These are phyloP conservation scores for Dryobota labecula DNA, from an alignment of 2,888 invertebrate genomes.

Conservation along the genomic window DNA sequence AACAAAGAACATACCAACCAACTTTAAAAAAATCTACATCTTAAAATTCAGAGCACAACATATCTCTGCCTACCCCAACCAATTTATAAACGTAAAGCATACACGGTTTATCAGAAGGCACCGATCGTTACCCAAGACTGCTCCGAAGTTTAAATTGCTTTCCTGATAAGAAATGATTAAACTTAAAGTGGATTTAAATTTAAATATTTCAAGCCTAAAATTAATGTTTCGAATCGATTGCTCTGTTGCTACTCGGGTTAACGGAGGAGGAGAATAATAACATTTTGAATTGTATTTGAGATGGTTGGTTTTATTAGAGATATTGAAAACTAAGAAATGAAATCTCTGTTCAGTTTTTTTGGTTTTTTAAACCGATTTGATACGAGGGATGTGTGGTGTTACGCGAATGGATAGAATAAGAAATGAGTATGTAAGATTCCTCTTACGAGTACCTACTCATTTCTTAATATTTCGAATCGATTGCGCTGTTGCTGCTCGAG, in stretches of 20 bases:
- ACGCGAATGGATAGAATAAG: too few species aligned
- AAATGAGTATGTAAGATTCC: too few species aligned
- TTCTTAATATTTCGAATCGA: too few species aligned
- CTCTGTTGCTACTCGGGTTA: slow-evolving; percentile 3
- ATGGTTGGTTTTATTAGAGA: background rate
- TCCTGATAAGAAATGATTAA: slow-evolving; percentile 59
- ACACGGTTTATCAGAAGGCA: slow-evolving; percentile 47
- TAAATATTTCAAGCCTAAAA: slow-evolving; percentile 49
- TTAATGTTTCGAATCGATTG: slow-evolving; percentile 45
- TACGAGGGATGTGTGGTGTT: too few species aligned
- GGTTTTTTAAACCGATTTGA: too few species aligned
- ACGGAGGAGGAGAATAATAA: background rate
- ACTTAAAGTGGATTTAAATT: slow-evolving; percentile 54
- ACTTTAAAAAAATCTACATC: too few species aligned
- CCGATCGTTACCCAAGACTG: slow-evolving; percentile 53
- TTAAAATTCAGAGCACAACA: background rate
- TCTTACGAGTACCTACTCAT: too few species aligned
- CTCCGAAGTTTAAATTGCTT: slow-evolving; percentile 56
- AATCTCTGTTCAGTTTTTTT: too few species aligned
- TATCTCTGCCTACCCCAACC: slow-evolving; percentile 2
- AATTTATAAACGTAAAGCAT: slow-evolving; percentile 53
- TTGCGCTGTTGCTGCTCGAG: too few species aligned
- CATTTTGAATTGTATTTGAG: background rate
- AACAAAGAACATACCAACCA: background rate
- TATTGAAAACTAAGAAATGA: background rate